Evolutionary conservation across 2,888 invertebrate genomes (phyloP), one percentile per base, ranked within the genome.

Genomic region (Lepidonotus clava): DNA sequence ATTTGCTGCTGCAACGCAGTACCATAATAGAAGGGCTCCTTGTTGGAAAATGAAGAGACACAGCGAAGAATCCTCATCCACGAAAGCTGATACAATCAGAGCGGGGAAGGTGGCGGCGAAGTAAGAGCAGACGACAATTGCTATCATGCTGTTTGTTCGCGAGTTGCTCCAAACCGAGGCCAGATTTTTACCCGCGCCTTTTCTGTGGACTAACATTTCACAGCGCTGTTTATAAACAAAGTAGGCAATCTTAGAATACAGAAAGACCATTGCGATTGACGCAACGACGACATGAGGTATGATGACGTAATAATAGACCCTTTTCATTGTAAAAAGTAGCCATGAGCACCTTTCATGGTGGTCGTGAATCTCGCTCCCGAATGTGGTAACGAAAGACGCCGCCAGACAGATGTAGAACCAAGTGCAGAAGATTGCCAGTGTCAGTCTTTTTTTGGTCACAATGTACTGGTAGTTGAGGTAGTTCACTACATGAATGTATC

Each of bases 401-500:
- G 80, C 41, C 2, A 28, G 4, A 0, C 24, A 24, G 11, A 80
- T 28, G 18, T 80, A 80, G n/a, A 41, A 14, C 80, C 80, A 80
- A 0, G 46, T 28, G 28, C 41, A 51, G 46, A 51, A 0, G 32
- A 80, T 8, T 1, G 18, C 32, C 14, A 28, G 18, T 8, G 46
- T 46, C 8, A 80, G 32, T 46, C 80, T 21, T 5, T 18, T 46
- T 5, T 32, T 21, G 24, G 80, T 80, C 1, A 80, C 46, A n/a
- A 80, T 46, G 24, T 41, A 4, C 51, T 80, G 80, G 46, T 80
- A 80, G 76, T 14, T 76, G 4, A 76, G 32, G 28, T 46, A 80
- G 46, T 46, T 80, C 2, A 80, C 80, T 11, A 80, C 80, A 46
- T 80, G 80, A 32, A 80, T 14, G 41, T n/a, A 80, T 24, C 80